Conservation (phyloP, 2,797 vertebrate genomes). For the Gorsachius magnificus region DNA sequence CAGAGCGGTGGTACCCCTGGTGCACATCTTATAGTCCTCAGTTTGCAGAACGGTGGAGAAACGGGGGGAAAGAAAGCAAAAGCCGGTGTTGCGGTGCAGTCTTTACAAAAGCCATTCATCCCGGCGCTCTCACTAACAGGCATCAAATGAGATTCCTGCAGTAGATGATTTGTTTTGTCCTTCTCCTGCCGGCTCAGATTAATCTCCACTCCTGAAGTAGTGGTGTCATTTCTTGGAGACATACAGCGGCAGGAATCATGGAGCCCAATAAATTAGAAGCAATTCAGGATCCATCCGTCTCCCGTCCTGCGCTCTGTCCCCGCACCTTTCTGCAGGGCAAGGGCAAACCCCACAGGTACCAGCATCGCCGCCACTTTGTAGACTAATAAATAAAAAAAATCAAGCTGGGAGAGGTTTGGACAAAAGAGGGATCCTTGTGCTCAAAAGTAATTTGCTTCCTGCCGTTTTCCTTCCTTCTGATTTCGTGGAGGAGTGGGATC, state of each 20-base stretch:
- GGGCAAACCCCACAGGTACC: not conserved
- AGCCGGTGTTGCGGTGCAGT: not conserved
- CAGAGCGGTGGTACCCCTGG: rapidly evolving
- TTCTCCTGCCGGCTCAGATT: conserved; percentile 59
- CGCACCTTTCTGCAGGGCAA: not conserved
- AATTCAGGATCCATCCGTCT: conserved; percentile 54
- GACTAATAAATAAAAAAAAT: not conserved
- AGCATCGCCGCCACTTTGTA: not conserved
- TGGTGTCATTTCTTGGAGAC: conserved; percentile 62
- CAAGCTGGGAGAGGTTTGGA: not conserved
- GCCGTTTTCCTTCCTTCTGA: not conserved
- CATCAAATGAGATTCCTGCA: conserved; percentile 47
- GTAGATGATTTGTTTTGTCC: conserved; percentile 70
- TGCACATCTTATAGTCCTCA: not conserved
- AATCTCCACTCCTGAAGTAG: conserved; percentile 67
- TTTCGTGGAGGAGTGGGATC: rapidly evolving
- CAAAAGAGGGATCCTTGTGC: not conserved
- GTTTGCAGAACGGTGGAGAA: not conserved
- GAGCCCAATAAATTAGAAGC: conserved; percentile 56
- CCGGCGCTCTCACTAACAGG: conserved; percentile 9
- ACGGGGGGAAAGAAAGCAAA: not conserved
- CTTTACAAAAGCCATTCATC: conserved; percentile 36
- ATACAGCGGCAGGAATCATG: not conserved
- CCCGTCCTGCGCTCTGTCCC: not conserved
- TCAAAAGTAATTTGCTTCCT: not conserved